Evolutionary conservation across 2,888 invertebrate species (phyloP).

Genomic region (Hetaerina titia): DNA sequence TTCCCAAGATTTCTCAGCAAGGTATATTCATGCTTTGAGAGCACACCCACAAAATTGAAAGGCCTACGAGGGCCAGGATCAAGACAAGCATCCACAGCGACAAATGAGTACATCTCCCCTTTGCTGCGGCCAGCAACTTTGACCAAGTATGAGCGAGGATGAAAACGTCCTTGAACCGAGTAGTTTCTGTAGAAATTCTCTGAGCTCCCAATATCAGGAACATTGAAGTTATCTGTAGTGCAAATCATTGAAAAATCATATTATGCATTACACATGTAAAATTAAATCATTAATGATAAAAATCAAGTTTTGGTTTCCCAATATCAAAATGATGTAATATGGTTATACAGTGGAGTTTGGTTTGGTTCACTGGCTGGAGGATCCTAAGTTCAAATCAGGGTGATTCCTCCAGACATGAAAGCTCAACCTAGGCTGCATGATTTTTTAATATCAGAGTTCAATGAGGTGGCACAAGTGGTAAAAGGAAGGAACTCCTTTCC

Average conservation of each 20-base stretch:
- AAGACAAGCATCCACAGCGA: conserved; percentile 92
- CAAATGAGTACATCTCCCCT: conserved; percentile 86
- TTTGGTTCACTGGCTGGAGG: too few species aligned
- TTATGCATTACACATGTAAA: neutral
- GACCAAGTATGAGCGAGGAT: conserved; percentile 87
- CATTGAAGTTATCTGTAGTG: conserved; percentile 91
- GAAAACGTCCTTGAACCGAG: conserved; percentile 86
- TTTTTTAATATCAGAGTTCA: too few species aligned
- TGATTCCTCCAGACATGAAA: too few species aligned
- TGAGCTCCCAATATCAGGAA: conserved; percentile 83
- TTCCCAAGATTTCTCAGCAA: conserved; percentile 80
- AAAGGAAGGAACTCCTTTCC: too few species aligned
- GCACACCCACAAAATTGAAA: conserved; percentile 92
- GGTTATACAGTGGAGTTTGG: too few species aligned
- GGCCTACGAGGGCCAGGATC: conserved; percentile 92
- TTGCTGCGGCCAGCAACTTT: conserved; percentile 78
- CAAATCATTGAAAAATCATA: conserved; percentile 67
- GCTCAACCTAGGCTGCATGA: too few species aligned
- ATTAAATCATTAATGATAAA: neutral
- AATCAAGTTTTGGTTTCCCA: too few species aligned
- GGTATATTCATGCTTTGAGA: conserved; percentile 81
- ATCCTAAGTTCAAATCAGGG: too few species aligned
- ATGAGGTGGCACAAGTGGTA: too few species aligned
- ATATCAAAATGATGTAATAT: too few species aligned
- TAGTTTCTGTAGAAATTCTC: conserved; percentile 88